Conservation (phyloP, 1,140 invertebrate genomes). For the Dendroctonus ponderosae region DNA sequence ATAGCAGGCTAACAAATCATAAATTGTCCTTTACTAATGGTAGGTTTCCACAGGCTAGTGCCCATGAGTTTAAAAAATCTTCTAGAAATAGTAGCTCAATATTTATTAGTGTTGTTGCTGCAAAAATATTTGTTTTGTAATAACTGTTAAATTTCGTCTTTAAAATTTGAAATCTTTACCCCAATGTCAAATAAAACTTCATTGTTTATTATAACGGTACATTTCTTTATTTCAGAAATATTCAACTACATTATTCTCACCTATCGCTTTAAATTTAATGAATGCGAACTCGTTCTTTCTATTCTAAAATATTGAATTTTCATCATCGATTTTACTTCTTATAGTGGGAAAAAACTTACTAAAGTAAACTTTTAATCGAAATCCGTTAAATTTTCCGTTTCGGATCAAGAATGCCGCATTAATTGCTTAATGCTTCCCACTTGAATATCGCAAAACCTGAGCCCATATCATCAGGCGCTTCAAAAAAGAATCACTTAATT, state of each 20-base stretch:
- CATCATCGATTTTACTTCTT: not conserved
- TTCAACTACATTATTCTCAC: slow-evolving; percentile 35
- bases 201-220: slow-evolving; percentile 29
- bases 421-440: not conserved
- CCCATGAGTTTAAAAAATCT: too few relatives aligned
- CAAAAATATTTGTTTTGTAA: too few relatives aligned
- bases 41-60: too few relatives aligned
- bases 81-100: too few relatives aligned
- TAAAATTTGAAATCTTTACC: too few relatives aligned
- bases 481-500: not conserved
- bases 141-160: too few relatives aligned
- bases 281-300: slow-evolving; percentile 35
- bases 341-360: not conserved
- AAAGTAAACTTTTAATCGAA: not conserved
- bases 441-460: not conserved
- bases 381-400: not conserved
- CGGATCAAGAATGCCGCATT: not conserved
- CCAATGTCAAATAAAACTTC: too few relatives aligned
- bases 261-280: slow-evolving; percentile 33
- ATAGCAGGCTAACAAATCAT: too few relatives aligned
- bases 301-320: slow-evolving; percentile 35
- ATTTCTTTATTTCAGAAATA: slow-evolving; percentile 38
- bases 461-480: not conserved
- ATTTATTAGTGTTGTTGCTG: too few relatives aligned
- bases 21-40: too few relatives aligned